A percentile compares a stretch with the other conserved stretches of the same genome.
Evolutionary conservation across 2,797 vertebrate species (phyloP).

Genomic region (Periophthalmus magnuspinnatus): DNA sequence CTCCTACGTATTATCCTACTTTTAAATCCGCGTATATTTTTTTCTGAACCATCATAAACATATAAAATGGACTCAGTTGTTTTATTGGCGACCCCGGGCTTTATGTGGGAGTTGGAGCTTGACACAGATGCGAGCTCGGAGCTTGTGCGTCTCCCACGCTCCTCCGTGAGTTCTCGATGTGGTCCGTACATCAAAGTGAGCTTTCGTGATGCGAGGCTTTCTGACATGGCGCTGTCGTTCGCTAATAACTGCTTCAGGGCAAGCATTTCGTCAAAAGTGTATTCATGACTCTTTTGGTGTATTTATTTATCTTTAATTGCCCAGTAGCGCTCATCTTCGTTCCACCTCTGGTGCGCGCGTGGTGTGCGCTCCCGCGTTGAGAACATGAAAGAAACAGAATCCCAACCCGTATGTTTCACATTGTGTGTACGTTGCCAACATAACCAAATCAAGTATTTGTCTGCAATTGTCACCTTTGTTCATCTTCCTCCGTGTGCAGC

Average conservation of each 20-base stretch:
- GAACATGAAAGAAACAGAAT: conserved; percentile 19
- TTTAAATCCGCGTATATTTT: background rate
- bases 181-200: conserved; percentile 30
- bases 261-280: too few species aligned
- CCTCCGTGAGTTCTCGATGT: conserved; percentile 46
- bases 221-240: background rate
- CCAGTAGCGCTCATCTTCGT: background rate
- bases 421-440: conserved; percentile 7
- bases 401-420: background rate
- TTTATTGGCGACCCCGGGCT: conserved; percentile 50
- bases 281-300: background rate
- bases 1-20: background rate
- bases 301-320: background rate
- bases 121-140: conserved; percentile 53
- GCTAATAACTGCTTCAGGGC: background rate
- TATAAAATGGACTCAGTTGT: conserved; percentile 42
- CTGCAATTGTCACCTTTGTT: conserved; percentile 48
- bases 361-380: background rate
- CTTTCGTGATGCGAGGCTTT: conserved; percentile 14
- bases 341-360: background rate
- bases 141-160: conserved; percentile 66
- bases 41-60: background rate
- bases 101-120: conserved; percentile 64
- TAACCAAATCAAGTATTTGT: conserved; percentile 43
- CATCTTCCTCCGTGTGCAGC: conserved; percentile 22